Percentiles rank a stretch among this genome's conserved stretches.
These are phyloP conservation scores for Frankliniella intonsa DNA, from an alignment of 2,888 invertebrate species.

Conservation along the genomic window DNA sequence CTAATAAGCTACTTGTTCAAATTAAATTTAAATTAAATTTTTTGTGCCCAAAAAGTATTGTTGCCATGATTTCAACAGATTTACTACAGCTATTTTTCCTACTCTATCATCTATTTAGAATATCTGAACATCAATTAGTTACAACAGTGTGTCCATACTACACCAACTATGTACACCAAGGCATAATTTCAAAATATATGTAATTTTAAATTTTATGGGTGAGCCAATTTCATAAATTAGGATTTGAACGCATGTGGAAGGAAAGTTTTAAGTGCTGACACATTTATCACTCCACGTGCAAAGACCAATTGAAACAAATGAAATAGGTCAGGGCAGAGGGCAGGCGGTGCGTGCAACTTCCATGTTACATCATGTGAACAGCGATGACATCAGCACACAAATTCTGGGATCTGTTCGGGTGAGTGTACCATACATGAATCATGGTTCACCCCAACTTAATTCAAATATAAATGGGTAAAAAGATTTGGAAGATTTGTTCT, in stretches of 20 bases:
- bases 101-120: not conserved
- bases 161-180: not conserved
- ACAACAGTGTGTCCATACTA: not conserved
- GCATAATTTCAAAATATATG: not conserved
- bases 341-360: not conserved
- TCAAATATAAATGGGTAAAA: too few relatives aligned
- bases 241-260: not conserved
- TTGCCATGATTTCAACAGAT: not conserved
- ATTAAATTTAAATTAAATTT: too few relatives aligned
- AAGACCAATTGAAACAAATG: not conserved
- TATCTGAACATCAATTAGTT: not conserved
- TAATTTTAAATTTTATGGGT: too few relatives aligned
- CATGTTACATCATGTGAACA: too few relatives aligned
- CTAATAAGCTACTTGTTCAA: too few relatives aligned
- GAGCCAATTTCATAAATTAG: not conserved
- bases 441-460: too few relatives aligned
- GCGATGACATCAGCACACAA: too few relatives aligned
- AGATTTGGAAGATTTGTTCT: too few relatives aligned
- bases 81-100: constrained; percentile 11
- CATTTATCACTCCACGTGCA: not conserved
- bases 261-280: not conserved
- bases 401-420: too few relatives aligned
- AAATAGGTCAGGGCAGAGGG: constrained; percentile 14
- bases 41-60: not conserved
- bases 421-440: too few relatives aligned